Base-by-base conservation (phyloP, 2,113 vertebrate species). In the Lycaon pictus region DNA sequence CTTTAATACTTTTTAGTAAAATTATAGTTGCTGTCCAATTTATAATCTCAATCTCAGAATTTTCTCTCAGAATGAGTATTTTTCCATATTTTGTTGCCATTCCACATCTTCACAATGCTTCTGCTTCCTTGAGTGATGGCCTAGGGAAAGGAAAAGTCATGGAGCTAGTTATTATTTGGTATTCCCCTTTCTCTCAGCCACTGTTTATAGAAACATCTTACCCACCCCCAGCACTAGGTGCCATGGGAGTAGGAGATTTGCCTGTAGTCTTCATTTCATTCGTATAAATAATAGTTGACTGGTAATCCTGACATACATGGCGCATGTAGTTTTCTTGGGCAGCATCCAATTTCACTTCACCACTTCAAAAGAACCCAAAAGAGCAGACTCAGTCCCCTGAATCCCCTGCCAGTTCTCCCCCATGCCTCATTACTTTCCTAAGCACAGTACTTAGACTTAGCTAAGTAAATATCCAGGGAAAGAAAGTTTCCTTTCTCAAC, bases 291-390 rank as follows among this genome's bases (percentile, higher is more conserved):
- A 69, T 13, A 43, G 19, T n/a, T 84, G 6, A n/a, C 3, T 29
- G 22, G 23, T 79, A 37, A 20, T 80, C 65, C 72, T 23, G 69
- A 29, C 5, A 15, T 37, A 35, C 8, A 11, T 53, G 19, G 9
- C 1, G 11, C 7, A 25, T 23, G 8, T 76, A 2, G 13, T 37
- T 92, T 93, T 48, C 51, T 43, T 74, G 3, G 32, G 7, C 3
- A 63, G 17, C 11, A 12, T 72, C n/a, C 5, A 48, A 3, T 55
- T 86, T 92, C 51, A 51, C 11, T 63, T 69, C 6, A 77, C 25
- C 4, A 51, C 17, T 80, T 7, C 10, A 1, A 25, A 53, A 48
- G 27, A 13, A n/a, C 1, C 3, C 55, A 4, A 0, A 60, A 29
- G 60, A 72, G 6, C 2, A 63, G 48, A 60, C 1, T 32, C 2